A percentile compares a stretch with the other conserved stretches of the same genome.
These are phyloP conservation scores for Erpornis zantholeuca DNA, from an alignment of 2,113 vertebrate genomes.

Conservation along the genomic window DNA sequence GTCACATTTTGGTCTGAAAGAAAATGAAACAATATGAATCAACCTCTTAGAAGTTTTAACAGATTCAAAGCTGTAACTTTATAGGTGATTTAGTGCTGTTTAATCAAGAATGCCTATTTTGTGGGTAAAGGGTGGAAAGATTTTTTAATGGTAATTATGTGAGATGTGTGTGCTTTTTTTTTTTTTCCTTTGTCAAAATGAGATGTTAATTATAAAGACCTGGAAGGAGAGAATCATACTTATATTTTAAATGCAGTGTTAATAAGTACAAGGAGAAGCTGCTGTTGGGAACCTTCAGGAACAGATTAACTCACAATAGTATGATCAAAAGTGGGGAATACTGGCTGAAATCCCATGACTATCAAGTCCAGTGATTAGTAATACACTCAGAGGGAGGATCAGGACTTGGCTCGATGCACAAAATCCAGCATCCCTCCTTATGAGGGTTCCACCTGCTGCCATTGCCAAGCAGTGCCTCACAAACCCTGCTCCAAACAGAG, in stretches of 20 bases:
- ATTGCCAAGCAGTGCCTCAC: not conserved
- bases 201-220: not conserved
- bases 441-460: not conserved
- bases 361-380: not conserved
- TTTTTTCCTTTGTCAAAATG: not conserved
- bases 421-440: not conserved
- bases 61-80: not conserved
- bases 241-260: not conserved
- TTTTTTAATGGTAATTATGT: not conserved
- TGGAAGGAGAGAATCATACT: not conserved
- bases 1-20: not conserved
- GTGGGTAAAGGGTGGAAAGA: not conserved
- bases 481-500: not conserved
- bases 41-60: not conserved
- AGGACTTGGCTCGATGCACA: not conserved
- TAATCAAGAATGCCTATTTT: not conserved
- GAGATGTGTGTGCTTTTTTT: not conserved
- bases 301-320: not conserved
- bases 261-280: not conserved
- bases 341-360: not conserved
- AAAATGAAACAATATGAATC: not conserved
- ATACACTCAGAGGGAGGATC: not conserved
- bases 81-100: not conserved
- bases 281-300: not conserved
- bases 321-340: not conserved